phyloP scores from a whole-genome alignment of 2,888 invertebrate genomes.

The Clistopyga incitator region DNA sequence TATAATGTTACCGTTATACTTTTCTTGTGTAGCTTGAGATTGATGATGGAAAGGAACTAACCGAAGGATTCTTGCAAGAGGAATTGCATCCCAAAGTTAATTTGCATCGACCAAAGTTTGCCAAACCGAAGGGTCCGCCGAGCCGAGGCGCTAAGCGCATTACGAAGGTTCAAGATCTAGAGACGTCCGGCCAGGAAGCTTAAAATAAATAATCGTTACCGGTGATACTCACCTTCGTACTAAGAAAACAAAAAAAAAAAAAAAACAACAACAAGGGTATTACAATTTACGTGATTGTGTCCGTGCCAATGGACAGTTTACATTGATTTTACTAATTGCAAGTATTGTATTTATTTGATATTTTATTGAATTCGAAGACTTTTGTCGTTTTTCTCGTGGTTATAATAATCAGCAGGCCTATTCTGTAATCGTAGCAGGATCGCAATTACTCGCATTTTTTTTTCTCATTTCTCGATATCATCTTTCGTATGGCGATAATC shows the following conservation, averaged over 20 bases:
- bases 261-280: constrained; percentile 62
- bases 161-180: constrained; percentile 87
- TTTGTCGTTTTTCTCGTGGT: constrained; percentile 17
- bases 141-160: constrained; percentile 96
- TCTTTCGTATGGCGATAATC: constrained; percentile 38
- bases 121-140: constrained; percentile 98
- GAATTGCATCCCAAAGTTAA: constrained; percentile 97
- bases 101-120: constrained; percentile 95
- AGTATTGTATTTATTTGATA: constrained; percentile 59
- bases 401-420: constrained; percentile 72
- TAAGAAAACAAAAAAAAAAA: constrained; percentile 42
- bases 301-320: background rate
- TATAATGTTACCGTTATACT: constrained; percentile 59
- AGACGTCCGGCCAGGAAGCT: constrained; percentile 73
- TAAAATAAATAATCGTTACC: constrained; percentile 54
- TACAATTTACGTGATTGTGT: constrained; percentile 49
- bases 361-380: constrained; percentile 17
- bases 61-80: constrained; percentile 95
- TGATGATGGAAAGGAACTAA: constrained; percentile 95
- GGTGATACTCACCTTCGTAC: constrained; percentile 29
- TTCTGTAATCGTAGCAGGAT: constrained; percentile 73
- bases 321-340: background rate
- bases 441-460: constrained; percentile 38
- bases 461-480: too few relatives aligned
- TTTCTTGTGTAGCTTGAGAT: constrained; percentile 92